Base-by-base conservation (phyloP, 2,888 invertebrate species). In the Lobophora halterata region DNA sequence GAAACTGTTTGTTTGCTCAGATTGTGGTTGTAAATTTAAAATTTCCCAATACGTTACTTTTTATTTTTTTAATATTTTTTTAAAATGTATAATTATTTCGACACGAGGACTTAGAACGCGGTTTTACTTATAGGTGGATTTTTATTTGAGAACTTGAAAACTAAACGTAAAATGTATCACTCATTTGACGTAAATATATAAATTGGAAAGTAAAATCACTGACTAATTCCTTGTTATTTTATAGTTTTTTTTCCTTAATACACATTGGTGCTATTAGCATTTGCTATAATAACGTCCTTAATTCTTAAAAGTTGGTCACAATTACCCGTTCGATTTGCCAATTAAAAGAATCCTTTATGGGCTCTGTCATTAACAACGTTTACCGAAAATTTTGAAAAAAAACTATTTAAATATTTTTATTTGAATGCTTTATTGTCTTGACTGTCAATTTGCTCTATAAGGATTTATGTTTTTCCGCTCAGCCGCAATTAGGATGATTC, bases 201-300 rank as follows among this genome's bases (percentile, higher is more conserved):
- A 25, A 29, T 19, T 30, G n/a, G n/a, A n/a, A n/a, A 11, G 16
- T 16, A 10, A 2, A 19, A 45, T 36, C 17, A 25, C 25, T 35
- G 28, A 29, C 23, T 20, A 8, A 19, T 5, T 23, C 24, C 12
- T 23, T 18, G 12, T 34, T 41, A 41, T 20, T 32, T 35, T 38
- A 44, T 30, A 32, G n/a, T n/a, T 52, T 60, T 61, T 49, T 53
- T 58, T 62, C 61, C 55, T 54, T 62, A 58, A 61, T 55, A 69
- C 66, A 67, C 63, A 75, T 79, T 82, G 83, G 83, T 83, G 83
- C 83, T 83, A 82, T 64, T 79, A 78, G 77, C 65, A 57, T 63
- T 61, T 52, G 73, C 70, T 73, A 66, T 69, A 65, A 64, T 56
- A 56, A 33, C 20, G 37, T 46, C 43, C 36, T 54, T 47, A 61